Conservation (phyloP, 2,113 vertebrate genomes). For the Misgurnus mizolepis region DNA sequence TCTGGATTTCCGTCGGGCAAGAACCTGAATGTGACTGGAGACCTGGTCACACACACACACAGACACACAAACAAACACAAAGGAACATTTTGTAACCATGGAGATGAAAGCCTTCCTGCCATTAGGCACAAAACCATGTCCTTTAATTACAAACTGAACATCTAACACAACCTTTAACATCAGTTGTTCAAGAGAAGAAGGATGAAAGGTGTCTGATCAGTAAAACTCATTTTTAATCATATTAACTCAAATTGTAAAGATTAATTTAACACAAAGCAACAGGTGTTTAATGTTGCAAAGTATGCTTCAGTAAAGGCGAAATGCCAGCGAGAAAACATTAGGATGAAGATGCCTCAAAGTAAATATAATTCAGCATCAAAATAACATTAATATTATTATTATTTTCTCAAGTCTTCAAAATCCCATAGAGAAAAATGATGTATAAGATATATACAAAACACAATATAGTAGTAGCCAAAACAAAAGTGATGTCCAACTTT, state of each 20-base stretch:
- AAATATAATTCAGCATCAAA: not conserved
- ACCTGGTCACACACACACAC: slow-evolving; percentile 82
- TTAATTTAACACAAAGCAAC: slow-evolving; percentile 32
- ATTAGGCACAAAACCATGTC: slow-evolving; percentile 69
- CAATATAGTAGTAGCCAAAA: too few relatives aligned
- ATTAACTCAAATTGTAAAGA: not conserved
- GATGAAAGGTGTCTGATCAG: not conserved
- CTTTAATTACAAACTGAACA: slow-evolving; percentile 39
- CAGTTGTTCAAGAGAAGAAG: not conserved
- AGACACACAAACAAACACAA: slow-evolving; percentile 83
- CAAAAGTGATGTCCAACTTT: too few relatives aligned
- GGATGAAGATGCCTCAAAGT: slow-evolving; percentile 2
- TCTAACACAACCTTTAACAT: slow-evolving; percentile 25
- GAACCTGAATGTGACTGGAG: slow-evolving; percentile 99
- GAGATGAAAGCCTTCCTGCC: slow-evolving; percentile 93
- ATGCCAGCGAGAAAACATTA: slow-evolving; percentile 16
- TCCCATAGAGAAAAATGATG: too few relatives aligned
- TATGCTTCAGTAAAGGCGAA: not conserved
- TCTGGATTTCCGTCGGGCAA: slow-evolving; percentile 98
- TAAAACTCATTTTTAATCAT: not conserved
- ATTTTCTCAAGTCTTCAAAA: not conserved
- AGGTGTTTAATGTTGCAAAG: slow-evolving; percentile 18
- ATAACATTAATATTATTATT: too few relatives aligned
- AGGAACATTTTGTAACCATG: slow-evolving; percentile 97
- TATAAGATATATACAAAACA: too few relatives aligned